Conservation (phyloP, 1,140 invertebrate species). For the Frieseomelitta varia region DNA sequence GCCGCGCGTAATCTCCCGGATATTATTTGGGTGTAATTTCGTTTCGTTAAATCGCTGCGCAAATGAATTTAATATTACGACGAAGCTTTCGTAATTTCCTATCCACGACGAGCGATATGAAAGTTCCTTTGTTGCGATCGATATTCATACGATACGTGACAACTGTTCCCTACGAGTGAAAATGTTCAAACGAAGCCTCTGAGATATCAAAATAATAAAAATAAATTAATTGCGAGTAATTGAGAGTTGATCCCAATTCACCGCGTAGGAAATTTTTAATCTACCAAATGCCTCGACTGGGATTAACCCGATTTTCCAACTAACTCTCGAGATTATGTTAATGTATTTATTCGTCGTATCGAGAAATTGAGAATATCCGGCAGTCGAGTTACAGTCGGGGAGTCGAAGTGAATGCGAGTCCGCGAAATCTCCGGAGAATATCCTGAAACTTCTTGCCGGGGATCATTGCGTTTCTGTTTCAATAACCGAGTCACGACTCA, state of each 20-base stretch:
- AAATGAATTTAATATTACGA: background rate
- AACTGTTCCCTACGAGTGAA: too few relatives aligned
- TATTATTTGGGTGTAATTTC: background rate
- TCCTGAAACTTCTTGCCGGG: constrained; percentile 20
- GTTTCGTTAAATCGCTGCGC: background rate
- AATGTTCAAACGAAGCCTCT: background rate
- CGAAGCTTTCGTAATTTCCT: background rate
- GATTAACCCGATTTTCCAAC: background rate
- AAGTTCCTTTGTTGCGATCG: background rate
- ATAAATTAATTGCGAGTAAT: too few relatives aligned
- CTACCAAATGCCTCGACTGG: background rate
- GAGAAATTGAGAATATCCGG: background rate
- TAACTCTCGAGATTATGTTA: background rate
- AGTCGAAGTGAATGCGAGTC: background rate
- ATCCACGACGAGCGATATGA: background rate
- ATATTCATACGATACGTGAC: too few relatives aligned
- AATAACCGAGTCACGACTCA: constrained; percentile 47
- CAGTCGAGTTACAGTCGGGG: background rate
- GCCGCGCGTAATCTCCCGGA: background rate
- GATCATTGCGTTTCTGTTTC: constrained; percentile 38
- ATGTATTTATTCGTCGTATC: background rate
- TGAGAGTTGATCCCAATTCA: too few relatives aligned
- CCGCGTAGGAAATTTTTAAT: background rate
- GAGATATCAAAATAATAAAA: too few relatives aligned
- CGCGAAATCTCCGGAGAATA: constrained; percentile 41